phyloP scores from a whole-genome alignment of 2,113 vertebrate genomes.

The Emydocephalus ijimae region DNA sequence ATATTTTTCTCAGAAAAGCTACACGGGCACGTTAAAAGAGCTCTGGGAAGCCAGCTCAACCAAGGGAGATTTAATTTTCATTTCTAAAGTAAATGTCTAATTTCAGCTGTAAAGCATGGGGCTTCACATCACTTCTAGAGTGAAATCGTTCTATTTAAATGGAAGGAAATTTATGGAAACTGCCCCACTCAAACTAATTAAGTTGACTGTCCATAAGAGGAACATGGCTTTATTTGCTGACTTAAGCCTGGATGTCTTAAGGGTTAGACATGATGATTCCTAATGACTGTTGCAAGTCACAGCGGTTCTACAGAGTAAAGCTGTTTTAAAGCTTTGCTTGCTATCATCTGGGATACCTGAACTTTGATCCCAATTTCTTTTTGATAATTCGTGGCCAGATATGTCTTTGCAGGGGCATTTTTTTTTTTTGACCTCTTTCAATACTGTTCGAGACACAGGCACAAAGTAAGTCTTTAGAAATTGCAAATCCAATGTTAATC shows the following conservation, averaged over 20 bases:
- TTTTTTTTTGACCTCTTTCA: slow-evolving; percentile 38
- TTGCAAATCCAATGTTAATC: slow-evolving; percentile 13
- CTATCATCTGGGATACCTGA: slow-evolving; percentile 30
- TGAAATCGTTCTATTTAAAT: not conserved
- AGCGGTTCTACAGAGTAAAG: not conserved
- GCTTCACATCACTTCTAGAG: not conserved
- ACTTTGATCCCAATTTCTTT: slow-evolving; percentile 33
- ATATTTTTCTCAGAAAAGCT: not conserved
- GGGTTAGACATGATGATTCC: not conserved
- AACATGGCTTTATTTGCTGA: not conserved
- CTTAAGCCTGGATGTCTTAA: not conserved
- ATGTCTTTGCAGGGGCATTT: slow-evolving; percentile 5
- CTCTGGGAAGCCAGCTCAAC: not conserved
- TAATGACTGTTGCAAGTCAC: slow-evolving; percentile 5
- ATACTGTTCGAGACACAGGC: not conserved
- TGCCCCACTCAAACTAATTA: not conserved
- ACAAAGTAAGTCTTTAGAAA: slow-evolving; percentile 38
- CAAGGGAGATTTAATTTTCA: not conserved
- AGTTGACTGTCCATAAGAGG: not conserved
- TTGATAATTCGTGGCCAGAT: slow-evolving; percentile 26
- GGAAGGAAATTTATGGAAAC: slow-evolving; percentile 13
- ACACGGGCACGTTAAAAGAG: not conserved
- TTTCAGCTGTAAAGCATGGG: not conserved
- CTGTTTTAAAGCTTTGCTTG: not conserved
- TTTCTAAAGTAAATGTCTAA: not conserved